phyloP scores from a whole-genome alignment of 2,113 vertebrate species.

The Raja brachyura region DNA sequence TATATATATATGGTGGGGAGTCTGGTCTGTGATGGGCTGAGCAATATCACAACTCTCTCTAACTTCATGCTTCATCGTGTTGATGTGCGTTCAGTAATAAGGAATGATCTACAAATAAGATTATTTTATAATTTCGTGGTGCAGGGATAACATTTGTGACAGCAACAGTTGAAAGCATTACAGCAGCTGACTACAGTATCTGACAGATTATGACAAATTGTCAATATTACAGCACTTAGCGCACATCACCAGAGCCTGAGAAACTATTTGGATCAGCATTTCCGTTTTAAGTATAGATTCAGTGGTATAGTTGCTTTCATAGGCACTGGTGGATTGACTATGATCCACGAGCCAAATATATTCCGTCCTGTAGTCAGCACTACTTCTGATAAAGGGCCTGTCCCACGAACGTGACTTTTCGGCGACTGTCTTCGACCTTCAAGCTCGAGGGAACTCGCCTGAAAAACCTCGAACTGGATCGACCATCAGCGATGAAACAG shows the following conservation, averaged over 20 bases:
- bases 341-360: not conserved
- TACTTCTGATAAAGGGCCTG: not conserved
- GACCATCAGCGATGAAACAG: too few species aligned
- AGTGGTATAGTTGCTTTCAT: not conserved
- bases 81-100: not conserved
- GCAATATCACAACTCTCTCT: not conserved
- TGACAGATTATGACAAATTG: not conserved
- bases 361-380: not conserved
- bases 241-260: constrained; percentile 6
- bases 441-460: too few species aligned
- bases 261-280: not conserved
- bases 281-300: not conserved
- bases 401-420: too few species aligned
- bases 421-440: too few species aligned
- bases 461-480: too few species aligned
- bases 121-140: not conserved
- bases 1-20: too few species aligned
- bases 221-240: not conserved
- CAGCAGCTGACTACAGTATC: not conserved
- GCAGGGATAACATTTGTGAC: not conserved
- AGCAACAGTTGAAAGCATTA: not conserved
- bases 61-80: too few species aligned
- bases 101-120: not conserved
- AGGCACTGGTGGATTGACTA: not conserved
- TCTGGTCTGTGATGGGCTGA: too few species aligned